These are phyloP conservation scores for Lates calcarifer DNA, from an alignment of 2,113 vertebrate species.

Conservation along the genomic window DNA sequence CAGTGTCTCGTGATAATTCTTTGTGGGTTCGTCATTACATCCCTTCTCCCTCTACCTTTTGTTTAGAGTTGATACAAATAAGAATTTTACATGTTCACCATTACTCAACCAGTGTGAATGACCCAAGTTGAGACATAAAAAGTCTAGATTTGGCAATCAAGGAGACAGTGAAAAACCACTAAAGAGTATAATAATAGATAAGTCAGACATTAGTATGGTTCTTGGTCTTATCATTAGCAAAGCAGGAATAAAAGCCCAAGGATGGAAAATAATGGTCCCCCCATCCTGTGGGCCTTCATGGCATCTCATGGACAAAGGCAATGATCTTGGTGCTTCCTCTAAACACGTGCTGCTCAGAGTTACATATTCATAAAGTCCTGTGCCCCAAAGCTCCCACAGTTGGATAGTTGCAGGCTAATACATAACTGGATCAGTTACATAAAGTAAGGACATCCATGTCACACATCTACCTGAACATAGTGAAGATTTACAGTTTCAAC, in stretches of 20 bases:
- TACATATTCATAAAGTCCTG: background rate
- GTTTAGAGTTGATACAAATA: background rate
- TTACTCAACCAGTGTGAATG: background rate
- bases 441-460: background rate
- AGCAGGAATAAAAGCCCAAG: background rate
- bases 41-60: too few species aligned
- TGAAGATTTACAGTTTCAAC: background rate
- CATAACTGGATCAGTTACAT: constrained; percentile 18
- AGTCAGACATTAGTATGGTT: background rate
- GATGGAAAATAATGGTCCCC: background rate
- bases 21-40: too few species aligned
- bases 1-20: too few species aligned
- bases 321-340: background rate
- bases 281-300: background rate
- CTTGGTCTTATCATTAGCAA: background rate
- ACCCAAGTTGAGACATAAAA: background rate
- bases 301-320: background rate
- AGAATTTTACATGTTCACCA: background rate
- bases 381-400: background rate
- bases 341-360: background rate
- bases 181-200: background rate
- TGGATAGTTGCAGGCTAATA: constrained; percentile 3
- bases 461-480: background rate
- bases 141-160: background rate
- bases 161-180: background rate